Evolutionary conservation across 2,888 invertebrate genomes (phyloP).

Genomic region (Hermaeophaga mercurialis): DNA sequence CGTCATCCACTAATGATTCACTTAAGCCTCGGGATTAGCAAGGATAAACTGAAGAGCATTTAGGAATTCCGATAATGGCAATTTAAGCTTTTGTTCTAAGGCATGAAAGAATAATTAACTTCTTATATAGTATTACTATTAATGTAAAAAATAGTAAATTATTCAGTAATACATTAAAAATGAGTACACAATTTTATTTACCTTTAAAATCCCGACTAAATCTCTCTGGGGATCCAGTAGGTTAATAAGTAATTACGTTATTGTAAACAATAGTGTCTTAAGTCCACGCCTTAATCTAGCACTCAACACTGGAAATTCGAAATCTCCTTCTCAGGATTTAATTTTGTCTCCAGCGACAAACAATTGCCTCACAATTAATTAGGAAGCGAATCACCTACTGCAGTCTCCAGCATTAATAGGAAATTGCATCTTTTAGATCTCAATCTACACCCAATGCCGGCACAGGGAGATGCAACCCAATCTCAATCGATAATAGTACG

Average conservation of each 20-base stretch:
- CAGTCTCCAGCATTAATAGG: neutral
- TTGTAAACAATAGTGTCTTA: neutral
- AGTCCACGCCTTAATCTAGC: neutral
- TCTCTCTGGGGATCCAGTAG: too few species aligned
- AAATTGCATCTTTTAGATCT: conserved; percentile 1
- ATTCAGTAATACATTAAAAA: too few species aligned
- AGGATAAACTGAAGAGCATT: conserved; percentile 22
- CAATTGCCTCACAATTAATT: conserved; percentile 6
- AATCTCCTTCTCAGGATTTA: neutral
- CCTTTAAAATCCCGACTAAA: too few species aligned
- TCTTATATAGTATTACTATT: too few species aligned
- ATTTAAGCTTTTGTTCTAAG: neutral
- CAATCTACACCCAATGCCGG: neutral
- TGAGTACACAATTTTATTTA: too few species aligned
- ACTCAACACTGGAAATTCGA: neutral
- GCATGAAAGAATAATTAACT: neutral
- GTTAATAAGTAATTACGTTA: neutral
- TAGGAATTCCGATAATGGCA: neutral
- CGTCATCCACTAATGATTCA: conserved; percentile 24
- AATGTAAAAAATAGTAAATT: too few species aligned
- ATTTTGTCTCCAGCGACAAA: neutral
- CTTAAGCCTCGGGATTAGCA: conserved; percentile 21
- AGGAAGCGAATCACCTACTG: neutral
- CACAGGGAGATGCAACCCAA: neutral
- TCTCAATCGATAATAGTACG: neutral